Evolutionary conservation across 2,888 invertebrate genomes (phyloP).

Genomic region (Mythimna ferrago): DNA sequence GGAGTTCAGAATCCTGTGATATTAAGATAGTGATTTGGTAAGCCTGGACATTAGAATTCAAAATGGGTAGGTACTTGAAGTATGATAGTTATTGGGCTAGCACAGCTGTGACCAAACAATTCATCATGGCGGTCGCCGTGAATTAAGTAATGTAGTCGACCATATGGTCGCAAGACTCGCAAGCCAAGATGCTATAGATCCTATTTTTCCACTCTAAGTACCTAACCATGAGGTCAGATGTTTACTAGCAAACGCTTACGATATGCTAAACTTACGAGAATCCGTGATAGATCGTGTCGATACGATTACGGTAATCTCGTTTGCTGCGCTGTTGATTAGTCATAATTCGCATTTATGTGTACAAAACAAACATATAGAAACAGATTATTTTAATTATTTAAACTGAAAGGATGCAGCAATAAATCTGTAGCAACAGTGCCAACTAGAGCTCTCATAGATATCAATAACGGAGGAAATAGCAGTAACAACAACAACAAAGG

Average conservation of each 20-base stretch:
- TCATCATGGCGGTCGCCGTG: constrained; percentile 44
- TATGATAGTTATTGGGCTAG: constrained; percentile 69
- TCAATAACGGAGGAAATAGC: constrained; percentile 1
- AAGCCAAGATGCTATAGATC: constrained; percentile 38
- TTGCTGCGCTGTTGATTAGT: constrained; percentile 20
- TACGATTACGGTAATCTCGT: constrained; percentile 29
- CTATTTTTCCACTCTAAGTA: constrained; percentile 51
- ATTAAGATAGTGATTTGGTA: constrained; percentile 58
- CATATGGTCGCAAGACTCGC: constrained; percentile 52
- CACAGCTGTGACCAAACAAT: constrained; percentile 69
- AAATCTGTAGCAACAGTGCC: neutral
- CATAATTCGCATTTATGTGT: constrained; percentile 21
- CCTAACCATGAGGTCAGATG: constrained; percentile 52
- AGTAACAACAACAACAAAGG: constrained; percentile 37
- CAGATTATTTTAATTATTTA: constrained; percentile 23
- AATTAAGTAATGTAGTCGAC: constrained; percentile 50
- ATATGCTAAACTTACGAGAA: constrained; percentile 36
- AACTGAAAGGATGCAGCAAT: constrained; percentile 16
- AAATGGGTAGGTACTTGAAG: constrained; percentile 71
- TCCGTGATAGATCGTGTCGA: constrained; percentile 19
- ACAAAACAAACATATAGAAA: constrained; percentile 5
- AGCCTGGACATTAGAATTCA: constrained; percentile 76
- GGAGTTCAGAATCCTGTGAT: constrained; percentile 68
- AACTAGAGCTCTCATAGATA: constrained; percentile 17
- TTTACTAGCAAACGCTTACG: constrained; percentile 26